Percentiles rank a stretch among this genome's conserved stretches.
Evolutionary conservation across 2,797 vertebrate species (phyloP).

Genomic region (Trachops cirrhosus): DNA sequence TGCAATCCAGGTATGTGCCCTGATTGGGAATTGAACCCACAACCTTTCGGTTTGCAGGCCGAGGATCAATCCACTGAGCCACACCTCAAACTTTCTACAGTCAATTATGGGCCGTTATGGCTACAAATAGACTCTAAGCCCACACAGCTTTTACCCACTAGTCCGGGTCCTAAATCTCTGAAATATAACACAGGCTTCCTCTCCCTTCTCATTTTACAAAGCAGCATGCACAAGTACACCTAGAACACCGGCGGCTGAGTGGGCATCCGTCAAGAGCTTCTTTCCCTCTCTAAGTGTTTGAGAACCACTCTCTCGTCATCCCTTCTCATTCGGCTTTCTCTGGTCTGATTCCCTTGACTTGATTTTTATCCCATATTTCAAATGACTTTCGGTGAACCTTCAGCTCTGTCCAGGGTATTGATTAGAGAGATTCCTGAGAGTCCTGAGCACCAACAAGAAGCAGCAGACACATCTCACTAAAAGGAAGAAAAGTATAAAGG

Average conservation of each 20-base stretch:
- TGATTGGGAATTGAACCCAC: no score
- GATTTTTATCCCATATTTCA: background rate
- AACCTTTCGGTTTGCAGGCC: no score
- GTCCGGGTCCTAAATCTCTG: background rate
- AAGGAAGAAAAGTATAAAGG: background rate
- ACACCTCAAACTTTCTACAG: background rate
- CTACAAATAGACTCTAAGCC: background rate
- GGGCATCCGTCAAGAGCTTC: background rate
- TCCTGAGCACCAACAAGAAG: background rate
- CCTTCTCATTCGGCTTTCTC: background rate
- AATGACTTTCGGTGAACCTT: background rate
- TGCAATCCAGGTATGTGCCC: no score
- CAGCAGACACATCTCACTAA: background rate
- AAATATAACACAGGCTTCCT: background rate
- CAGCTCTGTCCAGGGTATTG: background rate
- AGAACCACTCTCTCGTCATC: background rate
- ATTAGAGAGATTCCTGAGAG: background rate
- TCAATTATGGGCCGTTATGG: background rate
- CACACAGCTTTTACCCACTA: background rate
- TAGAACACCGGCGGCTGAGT: background rate
- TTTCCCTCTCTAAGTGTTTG: background rate
- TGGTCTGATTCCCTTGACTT: background rate
- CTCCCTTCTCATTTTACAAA: background rate
- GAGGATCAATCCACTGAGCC: no score
- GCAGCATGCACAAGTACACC: background rate